Evolutionary conservation across 2,113 vertebrate genomes (phyloP), one percentile per base, ranked within the genome.

Genomic region (Epinephelus lanceolatus): DNA sequence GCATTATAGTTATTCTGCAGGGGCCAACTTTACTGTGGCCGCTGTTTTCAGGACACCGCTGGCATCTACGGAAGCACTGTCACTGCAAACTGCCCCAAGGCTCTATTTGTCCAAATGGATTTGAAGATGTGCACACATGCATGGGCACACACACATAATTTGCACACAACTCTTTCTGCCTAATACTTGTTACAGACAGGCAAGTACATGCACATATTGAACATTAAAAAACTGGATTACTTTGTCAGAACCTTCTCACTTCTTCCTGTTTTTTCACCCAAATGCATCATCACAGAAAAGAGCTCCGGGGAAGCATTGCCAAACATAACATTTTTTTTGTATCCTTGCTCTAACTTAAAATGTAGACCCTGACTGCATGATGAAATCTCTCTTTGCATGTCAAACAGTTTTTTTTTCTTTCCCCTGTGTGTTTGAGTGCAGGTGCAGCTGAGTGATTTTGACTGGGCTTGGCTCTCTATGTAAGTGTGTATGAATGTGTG

Each of bases 271-370:
- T 90, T 85, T 59, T 67, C 55, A 77, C 52, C 60, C 52, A 69
- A 76, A 91, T 61, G 76, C 86, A 87, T 71, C 75, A 87, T 84
- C 79, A 81, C 30, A 78, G 60, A 81, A 85, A 82, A 72, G 61
- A 61, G 87, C 87, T 88, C 63, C 15, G 40, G 67, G 83, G 68
- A 19, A 84, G 78, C 72, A 67, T 57, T 80, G 69, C 60, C 42
- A 15, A 45, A 69, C 57, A 19, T 60, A 71, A 59, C 53, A 71
- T 33, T 69, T 66, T 65, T 69, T 52, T 65, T 47, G 61, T 84
- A 68, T 80, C 40, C 25, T 67, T 56, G 63, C 49, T 87, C 57
- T 74, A 70, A 84, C 77, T 88, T 62, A 71, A 87, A 60, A 76
- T 71, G 69, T 60, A 85, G 71, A 78, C 83, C 47, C 23, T 52